These are phyloP conservation scores for Catalaphyllia jardinei DNA, from an alignment of 64 coral and sea anemone genomes.

Conservation along the genomic window DNA sequence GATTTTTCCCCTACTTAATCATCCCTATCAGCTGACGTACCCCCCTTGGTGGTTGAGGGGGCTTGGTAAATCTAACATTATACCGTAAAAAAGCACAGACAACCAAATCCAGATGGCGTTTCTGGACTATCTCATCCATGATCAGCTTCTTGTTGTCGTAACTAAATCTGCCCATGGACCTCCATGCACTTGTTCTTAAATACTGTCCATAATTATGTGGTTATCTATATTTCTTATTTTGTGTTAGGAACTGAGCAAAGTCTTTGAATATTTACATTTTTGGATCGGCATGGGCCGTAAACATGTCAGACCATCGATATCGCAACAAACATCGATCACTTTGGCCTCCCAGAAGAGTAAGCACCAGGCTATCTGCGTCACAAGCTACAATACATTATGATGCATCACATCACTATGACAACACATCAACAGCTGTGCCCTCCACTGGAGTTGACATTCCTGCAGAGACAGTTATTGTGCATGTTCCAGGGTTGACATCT, in stretches of 20 bases:
- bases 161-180: neutral
- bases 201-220: too few relatives aligned
- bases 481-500: slow-evolving; percentile 15
- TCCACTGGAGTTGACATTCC: slow-evolving; percentile 19
- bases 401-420: slow-evolving; percentile 22
- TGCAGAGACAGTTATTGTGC: slow-evolving; percentile 41
- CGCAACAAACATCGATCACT: slow-evolving; percentile 49
- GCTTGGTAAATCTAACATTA: too few relatives aligned
- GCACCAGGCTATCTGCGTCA: slow-evolving; percentile 31
- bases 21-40: too few relatives aligned
- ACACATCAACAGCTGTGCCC: neutral
- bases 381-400: slow-evolving; percentile 27
- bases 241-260: neutral
- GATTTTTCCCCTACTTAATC: too few relatives aligned
- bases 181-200: too few relatives aligned
- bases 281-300: slow-evolving; percentile 1
- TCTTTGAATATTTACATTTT: neutral
- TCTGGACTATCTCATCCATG: too few relatives aligned
- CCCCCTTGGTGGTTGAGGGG: too few relatives aligned
- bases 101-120: too few relatives aligned
- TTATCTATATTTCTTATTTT: neutral
- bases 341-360: slow-evolving; percentile 32
- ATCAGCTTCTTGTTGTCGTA: too few relatives aligned
- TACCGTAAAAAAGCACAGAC: too few relatives aligned
- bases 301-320: slow-evolving; percentile 46